These are phyloP conservation scores for Molanna angustata DNA, from an alignment of 2,888 invertebrate species.

Conservation along the genomic window DNA sequence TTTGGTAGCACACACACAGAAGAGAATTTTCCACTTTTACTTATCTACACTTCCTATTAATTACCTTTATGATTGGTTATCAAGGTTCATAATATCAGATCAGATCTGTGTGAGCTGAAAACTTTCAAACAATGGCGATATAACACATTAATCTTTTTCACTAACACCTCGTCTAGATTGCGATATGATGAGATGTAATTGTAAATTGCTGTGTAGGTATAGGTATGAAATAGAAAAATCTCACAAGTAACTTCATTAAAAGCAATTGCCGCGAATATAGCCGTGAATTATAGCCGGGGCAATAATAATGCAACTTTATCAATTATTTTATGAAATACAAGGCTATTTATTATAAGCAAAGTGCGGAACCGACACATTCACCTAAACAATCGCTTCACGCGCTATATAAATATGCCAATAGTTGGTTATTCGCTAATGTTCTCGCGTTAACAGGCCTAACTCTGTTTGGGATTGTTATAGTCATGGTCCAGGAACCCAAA, in stretches of 20 bases:
- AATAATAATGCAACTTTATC: not conserved
- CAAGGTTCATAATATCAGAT: no score
- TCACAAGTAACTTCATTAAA: not conserved
- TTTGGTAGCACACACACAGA: no score
- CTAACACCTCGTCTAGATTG: no score
- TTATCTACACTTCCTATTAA: no score
- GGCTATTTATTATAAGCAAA: conserved; percentile 3
- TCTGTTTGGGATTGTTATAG: no score
- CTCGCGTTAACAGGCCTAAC: conserved; percentile 11
- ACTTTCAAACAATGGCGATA: no score
- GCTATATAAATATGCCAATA: conserved; percentile 14
- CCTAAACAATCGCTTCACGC: conserved; percentile 18
- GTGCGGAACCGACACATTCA: conserved; percentile 14
- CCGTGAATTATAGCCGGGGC: not conserved
- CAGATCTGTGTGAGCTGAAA: no score
- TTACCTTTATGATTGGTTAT: no score
- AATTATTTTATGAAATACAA: conserved; percentile 5
- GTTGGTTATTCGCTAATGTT: conserved; percentile 21
- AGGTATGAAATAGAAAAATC: not conserved
- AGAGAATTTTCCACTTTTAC: no score
- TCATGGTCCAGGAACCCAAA: no score
- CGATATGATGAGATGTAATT: no score
- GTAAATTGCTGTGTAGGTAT: not conserved
- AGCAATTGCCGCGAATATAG: not conserved
- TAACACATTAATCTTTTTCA: no score